These are phyloP conservation scores for Melikaiella ostensackeni DNA, from an alignment of 2,888 invertebrate genomes.

Conservation along the genomic window DNA sequence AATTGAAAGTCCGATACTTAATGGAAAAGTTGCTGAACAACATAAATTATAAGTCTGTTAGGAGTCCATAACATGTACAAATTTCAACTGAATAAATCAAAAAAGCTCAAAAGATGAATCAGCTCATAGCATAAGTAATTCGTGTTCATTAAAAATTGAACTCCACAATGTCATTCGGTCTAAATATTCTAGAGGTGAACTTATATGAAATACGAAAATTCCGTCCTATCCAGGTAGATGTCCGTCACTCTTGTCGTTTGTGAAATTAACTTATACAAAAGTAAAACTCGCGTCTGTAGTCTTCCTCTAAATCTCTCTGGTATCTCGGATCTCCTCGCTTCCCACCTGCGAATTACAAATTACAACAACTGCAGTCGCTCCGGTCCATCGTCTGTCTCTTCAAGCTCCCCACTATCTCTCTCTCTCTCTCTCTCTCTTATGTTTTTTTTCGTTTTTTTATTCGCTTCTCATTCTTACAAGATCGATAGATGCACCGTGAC, in stretches of 20 bases:
- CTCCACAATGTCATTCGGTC: neutral
- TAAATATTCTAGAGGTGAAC: neutral
- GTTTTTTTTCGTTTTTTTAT: slow-evolving; percentile 42
- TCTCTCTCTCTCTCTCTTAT: slow-evolving; percentile 44
- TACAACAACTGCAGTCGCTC: slow-evolving; percentile 59
- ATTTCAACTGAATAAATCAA: no score
- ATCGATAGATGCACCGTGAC: slow-evolving; percentile 34
- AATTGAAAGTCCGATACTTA: no score
- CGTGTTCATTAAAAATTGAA: neutral
- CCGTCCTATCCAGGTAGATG: neutral
- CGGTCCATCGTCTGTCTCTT: slow-evolving; percentile 57
- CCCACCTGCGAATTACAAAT: slow-evolving; percentile 60
- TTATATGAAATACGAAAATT: slow-evolving; percentile 11
- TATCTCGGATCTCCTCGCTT: slow-evolving; percentile 58
- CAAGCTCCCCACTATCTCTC: slow-evolving; percentile 46
- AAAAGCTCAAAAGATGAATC: neutral
- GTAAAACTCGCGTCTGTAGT: slow-evolving; percentile 26
- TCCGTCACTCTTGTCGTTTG: slow-evolving; percentile 16
- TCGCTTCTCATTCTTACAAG: slow-evolving; percentile 42
- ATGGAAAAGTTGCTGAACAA: no score
- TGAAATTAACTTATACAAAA: slow-evolving; percentile 6
- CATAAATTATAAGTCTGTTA: no score
- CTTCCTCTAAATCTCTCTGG: slow-evolving; percentile 56
- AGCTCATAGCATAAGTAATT: neutral
- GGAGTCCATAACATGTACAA: no score